phyloP scores from a whole-genome alignment of 2,797 vertebrate genomes.

The Apogon hyalosoma region DNA sequence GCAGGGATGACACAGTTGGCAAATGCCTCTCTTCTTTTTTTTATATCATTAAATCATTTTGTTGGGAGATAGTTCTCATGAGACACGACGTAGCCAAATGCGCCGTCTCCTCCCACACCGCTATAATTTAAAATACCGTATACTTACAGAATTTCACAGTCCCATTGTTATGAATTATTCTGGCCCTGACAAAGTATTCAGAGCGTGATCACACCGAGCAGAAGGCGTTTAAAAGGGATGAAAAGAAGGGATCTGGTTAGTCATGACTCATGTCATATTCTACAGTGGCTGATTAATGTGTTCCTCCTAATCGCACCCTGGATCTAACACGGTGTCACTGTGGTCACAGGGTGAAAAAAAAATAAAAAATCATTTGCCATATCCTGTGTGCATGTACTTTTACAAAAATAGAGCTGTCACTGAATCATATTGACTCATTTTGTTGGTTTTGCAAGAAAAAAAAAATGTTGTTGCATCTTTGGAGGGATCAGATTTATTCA shows the following conservation, averaged over 20 bases:
- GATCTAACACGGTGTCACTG: conserved; percentile 12
- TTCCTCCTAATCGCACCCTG: conserved; percentile 29
- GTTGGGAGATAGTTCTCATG: conserved; percentile 24
- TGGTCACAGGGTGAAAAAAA: conserved; percentile 37
- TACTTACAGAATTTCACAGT: conserved; percentile 27
- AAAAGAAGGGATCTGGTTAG: conserved; percentile 24
- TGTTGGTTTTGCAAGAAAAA: conserved; percentile 27
- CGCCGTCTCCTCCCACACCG: conserved; percentile 25
- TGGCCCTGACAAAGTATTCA: conserved; percentile 22
- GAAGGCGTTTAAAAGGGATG: conserved; percentile 17
- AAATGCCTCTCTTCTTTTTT: conserved; percentile 1
- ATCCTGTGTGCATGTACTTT: conserved; percentile 16
- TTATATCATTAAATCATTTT: conserved; percentile 18
- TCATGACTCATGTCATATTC: conserved; percentile 42
- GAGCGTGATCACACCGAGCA: conserved; percentile 6
- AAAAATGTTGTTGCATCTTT: conserved; percentile 5
- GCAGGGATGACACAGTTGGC: conserved; percentile 9
- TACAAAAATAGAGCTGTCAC: conserved; percentile 18
- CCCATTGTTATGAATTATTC: conserved; percentile 14
- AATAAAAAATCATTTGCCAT: conserved; percentile 13
- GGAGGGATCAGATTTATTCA: not conserved
- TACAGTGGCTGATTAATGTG: conserved; percentile 42
- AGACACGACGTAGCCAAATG: conserved; percentile 18
- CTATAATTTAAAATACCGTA: conserved; percentile 31
- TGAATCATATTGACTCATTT: conserved; percentile 19